Evolutionary conservation across 2,113 vertebrate genomes (phyloP).

Genomic region (Verasper variegatus): DNA sequence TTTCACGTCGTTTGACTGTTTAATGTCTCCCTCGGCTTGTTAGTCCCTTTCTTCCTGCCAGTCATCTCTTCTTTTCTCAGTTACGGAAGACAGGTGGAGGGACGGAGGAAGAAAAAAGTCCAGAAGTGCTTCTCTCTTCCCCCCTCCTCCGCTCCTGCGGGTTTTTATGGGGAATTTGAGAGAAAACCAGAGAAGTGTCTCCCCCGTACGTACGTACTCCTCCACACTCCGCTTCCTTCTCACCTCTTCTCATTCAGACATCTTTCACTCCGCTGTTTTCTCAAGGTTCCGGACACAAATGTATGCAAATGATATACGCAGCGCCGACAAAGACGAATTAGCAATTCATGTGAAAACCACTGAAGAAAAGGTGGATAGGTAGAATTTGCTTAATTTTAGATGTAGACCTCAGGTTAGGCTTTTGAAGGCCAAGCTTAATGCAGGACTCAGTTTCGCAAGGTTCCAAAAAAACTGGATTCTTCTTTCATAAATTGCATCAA

Average conservation of each 20-base stretch:
- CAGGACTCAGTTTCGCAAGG: no score
- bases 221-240: slow-evolving; percentile 44
- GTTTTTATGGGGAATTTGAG: slow-evolving; percentile 56
- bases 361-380: no score
- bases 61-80: slow-evolving; percentile 40
- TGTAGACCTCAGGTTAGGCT: no score
- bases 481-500: no score
- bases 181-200: slow-evolving; percentile 62
- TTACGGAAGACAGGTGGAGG: slow-evolving; percentile 18
- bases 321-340: background rate
- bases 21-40: slow-evolving; percentile 5
- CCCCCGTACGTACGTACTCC: slow-evolving; percentile 63
- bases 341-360: background rate
- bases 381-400: no score
- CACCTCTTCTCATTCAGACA: no score
- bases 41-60: slow-evolving; percentile 37
- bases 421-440: no score
- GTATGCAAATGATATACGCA: background rate
- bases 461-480: no score
- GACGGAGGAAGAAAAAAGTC: slow-evolving; percentile 48
- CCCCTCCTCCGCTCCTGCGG: slow-evolving; percentile 73
- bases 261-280: no score
- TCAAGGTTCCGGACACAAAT: slow-evolving; percentile 11
- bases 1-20: background rate
- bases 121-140: slow-evolving; percentile 56